Percentiles rank a stretch among this genome's conserved stretches.
Conservation (phyloP, 2,113 vertebrate genomes). For the Stictonetta naevosa region DNA sequence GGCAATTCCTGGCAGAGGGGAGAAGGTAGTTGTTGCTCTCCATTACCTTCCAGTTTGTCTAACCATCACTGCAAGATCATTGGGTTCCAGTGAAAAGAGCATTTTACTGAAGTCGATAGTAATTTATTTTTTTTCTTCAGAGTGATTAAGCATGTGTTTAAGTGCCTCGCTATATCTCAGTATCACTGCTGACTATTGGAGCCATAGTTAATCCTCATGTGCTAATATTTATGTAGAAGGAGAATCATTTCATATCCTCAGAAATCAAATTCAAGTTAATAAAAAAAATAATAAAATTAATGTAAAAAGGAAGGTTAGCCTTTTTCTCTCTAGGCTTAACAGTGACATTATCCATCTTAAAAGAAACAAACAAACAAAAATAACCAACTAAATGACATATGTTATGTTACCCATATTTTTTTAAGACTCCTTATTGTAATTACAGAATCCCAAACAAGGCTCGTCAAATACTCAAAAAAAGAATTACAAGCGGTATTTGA, state of each 20-base stretch:
- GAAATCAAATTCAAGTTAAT: neutral
- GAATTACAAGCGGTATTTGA: neutral
- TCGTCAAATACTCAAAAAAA: neutral
- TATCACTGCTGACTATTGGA: neutral
- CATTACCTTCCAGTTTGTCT: neutral
- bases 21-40: neutral
- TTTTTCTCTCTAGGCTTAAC: neutral
- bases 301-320: neutral
- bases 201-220: neutral
- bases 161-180: neutral
- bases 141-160: neutral
- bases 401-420: neutral
- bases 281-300: neutral
- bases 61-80: neutral
- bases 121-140: neutral
- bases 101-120: neutral
- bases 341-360: neutral
- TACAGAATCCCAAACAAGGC: neutral
- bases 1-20: fast-evolving
- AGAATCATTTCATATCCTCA: neutral
- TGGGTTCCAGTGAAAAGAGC: neutral
- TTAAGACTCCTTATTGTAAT: neutral
- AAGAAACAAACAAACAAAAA: neutral
- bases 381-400: neutral
- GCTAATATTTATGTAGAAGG: neutral